These are phyloP conservation scores for Bergia puertoricense DNA, from an alignment of 92 coral and sea anemone genomes.

Conservation along the genomic window DNA sequence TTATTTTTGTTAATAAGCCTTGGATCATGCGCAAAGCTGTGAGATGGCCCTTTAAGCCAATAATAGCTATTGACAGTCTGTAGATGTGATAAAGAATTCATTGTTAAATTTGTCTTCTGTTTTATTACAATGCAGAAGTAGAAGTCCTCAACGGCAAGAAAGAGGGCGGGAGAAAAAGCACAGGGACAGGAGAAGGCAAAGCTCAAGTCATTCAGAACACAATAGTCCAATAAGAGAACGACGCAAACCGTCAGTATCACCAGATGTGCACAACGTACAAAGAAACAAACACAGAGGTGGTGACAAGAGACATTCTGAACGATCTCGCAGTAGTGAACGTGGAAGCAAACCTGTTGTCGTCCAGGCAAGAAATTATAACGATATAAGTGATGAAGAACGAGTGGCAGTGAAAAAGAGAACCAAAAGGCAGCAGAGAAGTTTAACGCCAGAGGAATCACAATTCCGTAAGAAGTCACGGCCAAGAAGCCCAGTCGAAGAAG, in stretches of 20 bases:
- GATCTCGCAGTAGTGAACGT: not conserved
- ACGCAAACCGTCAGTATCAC: not conserved
- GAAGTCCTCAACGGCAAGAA: slow-evolving; percentile 9
- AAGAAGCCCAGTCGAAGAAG: slow-evolving; percentile 10
- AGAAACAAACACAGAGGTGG: not conserved
- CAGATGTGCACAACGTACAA: not conserved
- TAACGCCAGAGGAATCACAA: not conserved
- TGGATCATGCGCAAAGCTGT: too few species aligned
- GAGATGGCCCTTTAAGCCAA: too few species aligned
- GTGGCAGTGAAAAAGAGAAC: not conserved
- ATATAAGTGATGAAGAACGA: not conserved
- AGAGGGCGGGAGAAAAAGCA: not conserved
- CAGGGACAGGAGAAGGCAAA: slow-evolving; percentile 21
- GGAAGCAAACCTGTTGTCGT: not conserved
- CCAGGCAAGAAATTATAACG: not conserved
- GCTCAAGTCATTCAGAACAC: not conserved
- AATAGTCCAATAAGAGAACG: slow-evolving; percentile 19
- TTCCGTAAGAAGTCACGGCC: not conserved
- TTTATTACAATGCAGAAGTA: slow-evolving; percentile 19
- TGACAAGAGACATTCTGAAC: not conserved
- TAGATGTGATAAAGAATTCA: not conserved
- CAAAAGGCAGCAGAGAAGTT: not conserved
- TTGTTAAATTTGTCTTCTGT: too few species aligned
- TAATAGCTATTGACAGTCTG: too few species aligned
- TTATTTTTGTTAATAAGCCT: too few species aligned